Percentiles rank a stretch among this genome's conserved stretches.
These are phyloP conservation scores for Eupithecia subumbrata DNA, from an alignment of 2,888 invertebrate species.

Conservation along the genomic window DNA sequence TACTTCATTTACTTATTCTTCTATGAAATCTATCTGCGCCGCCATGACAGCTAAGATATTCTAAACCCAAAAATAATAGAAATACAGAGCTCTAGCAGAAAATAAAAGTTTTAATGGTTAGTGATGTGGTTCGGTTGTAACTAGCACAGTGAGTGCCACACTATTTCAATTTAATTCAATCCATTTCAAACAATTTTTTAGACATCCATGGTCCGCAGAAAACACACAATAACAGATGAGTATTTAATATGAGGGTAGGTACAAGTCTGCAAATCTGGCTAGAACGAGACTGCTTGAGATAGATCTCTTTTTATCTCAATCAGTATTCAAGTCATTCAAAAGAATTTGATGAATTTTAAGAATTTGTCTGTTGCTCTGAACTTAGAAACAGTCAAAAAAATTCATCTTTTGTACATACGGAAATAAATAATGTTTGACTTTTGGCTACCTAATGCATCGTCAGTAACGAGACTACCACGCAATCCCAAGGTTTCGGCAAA, in stretches of 20 bases:
- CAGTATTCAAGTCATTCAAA: too few species aligned
- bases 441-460: conserved; percentile 33
- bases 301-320: too few species aligned
- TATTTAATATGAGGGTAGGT: background rate
- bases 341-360: background rate
- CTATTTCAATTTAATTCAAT: background rate
- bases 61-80: background rate
- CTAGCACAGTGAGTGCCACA: background rate
- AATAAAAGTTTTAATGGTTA: too few species aligned
- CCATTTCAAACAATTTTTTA: background rate
- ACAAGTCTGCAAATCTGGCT: background rate
- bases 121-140: background rate
- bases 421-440: background rate
- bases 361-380: background rate
- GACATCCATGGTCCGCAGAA: background rate
- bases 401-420: background rate
- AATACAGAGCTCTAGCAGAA: background rate
- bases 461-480: conserved; percentile 42
- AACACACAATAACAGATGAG: background rate
- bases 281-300: background rate
- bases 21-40: too few species aligned
- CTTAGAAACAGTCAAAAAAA: too few species aligned
- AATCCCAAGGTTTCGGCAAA: conserved; percentile 57
- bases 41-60: too few species aligned
- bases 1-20: too few species aligned